A percentile compares a stretch with the other conserved stretches of the same genome.
Conservation (phyloP, 2,888 invertebrate genomes). For the Graphium colonna region DNA sequence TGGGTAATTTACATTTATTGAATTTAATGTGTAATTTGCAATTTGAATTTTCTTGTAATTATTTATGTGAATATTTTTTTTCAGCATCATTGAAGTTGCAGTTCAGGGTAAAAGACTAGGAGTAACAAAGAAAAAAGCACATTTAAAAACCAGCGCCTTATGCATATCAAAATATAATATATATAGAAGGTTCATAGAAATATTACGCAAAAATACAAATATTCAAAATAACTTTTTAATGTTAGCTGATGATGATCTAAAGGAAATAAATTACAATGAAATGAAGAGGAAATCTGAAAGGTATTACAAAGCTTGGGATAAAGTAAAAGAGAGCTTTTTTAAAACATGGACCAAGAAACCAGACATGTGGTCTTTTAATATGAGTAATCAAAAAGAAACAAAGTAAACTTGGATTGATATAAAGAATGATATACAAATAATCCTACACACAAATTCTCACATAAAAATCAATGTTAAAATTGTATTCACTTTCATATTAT, state of each 20-base stretch:
- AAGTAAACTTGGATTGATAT: background rate
- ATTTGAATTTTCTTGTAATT: no score
- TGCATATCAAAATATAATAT: slow-evolving; percentile 79
- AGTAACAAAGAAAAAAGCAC: slow-evolving; percentile 83
- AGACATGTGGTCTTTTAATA: slow-evolving; percentile 65
- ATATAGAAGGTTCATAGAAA: slow-evolving; percentile 64
- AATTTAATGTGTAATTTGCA: slow-evolving; percentile 5
- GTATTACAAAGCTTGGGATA: slow-evolving; percentile 57
- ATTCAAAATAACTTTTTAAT: slow-evolving; percentile 36
- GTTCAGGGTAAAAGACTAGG: slow-evolving; percentile 90
- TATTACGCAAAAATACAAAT: slow-evolving; percentile 48
- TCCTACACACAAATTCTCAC: background rate
- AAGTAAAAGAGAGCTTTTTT: slow-evolving; percentile 70
- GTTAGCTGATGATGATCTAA: slow-evolving; percentile 35
- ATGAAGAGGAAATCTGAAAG: slow-evolving; percentile 57
- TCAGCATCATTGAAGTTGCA: slow-evolving; percentile 84
- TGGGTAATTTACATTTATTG: background rate
- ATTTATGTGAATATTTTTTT: no score
- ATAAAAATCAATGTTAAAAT: no score
- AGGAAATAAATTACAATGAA: slow-evolving; percentile 51
- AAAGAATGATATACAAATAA: background rate
- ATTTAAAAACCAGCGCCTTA: slow-evolving; percentile 60
- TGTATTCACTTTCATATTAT: background rate
- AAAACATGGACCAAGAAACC: slow-evolving; percentile 79
- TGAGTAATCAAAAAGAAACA: slow-evolving; percentile 26